phyloP scores from a whole-genome alignment of 2,888 invertebrate genomes.

The Anthophora plumipes region DNA sequence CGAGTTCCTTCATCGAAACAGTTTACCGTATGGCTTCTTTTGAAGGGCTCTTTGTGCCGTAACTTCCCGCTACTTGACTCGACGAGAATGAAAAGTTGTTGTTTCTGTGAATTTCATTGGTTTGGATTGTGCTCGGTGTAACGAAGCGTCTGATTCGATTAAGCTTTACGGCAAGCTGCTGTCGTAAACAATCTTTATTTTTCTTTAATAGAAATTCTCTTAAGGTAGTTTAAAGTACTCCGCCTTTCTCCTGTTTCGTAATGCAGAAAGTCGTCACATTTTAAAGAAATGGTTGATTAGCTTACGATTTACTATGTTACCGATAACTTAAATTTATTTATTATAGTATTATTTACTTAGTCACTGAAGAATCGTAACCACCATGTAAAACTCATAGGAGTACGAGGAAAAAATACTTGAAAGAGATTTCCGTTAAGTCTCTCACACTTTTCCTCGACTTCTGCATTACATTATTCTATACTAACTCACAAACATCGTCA shows the following conservation, averaged over 20 bases:
- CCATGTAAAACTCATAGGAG: too few species aligned
- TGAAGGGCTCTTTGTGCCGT: neutral
- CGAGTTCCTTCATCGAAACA: constrained; percentile 37
- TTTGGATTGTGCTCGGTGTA: neutral
- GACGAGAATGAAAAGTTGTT: neutral
- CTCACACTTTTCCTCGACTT: too few species aligned
- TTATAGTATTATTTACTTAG: too few species aligned
- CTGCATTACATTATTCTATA: too few species aligned
- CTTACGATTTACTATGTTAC: too few species aligned
- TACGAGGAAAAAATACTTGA: too few species aligned
- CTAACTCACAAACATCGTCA: too few species aligned
- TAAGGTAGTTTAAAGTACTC: neutral
- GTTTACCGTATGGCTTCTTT: constrained; percentile 14
- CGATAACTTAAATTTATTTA: too few species aligned
- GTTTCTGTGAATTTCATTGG: neutral
- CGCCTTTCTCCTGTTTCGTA: neutral
- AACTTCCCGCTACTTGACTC: neutral
- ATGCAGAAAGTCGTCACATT: neutral
- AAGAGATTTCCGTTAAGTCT: too few species aligned
- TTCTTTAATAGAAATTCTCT: neutral
- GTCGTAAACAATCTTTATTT: neutral
- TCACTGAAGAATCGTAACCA: too few species aligned
- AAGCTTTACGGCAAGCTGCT: neutral
- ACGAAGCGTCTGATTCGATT: neutral
- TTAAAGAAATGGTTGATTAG: too few species aligned